Percentiles rank a stretch among this genome's conserved stretches.
Conservation (phyloP, 2,113 vertebrate species). For the Pithys albifrons region DNA sequence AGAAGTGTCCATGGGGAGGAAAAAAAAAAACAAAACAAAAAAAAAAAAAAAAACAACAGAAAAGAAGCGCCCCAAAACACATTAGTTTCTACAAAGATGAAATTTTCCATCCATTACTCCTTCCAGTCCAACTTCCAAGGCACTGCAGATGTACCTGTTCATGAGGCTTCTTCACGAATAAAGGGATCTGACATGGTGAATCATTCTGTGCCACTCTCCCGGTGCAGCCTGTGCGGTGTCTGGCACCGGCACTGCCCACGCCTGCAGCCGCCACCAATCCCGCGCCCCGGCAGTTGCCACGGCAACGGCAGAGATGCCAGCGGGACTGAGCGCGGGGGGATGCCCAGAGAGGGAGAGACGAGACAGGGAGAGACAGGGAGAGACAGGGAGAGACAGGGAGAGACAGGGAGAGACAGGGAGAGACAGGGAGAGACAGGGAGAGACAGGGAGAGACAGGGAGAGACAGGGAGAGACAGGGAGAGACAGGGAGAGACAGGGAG, state of each 20-base stretch:
- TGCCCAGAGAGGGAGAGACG: too few relatives aligned
- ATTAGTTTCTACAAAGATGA: background rate
- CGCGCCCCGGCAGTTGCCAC: slow-evolving; percentile 65
- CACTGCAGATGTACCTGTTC: background rate
- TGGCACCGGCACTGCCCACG: slow-evolving; percentile 55
- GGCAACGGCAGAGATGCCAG: slow-evolving; percentile 66
- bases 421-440: too few relatives aligned
- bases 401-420: too few relatives aligned
- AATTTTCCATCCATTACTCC: background rate
- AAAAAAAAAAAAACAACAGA: background rate
- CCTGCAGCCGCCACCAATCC: slow-evolving; percentile 63
- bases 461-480: too few relatives aligned
- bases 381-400: too few relatives aligned
- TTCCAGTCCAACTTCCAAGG: background rate
- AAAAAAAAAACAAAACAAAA: background rate
- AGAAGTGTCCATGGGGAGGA: background rate
- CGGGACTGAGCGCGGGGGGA: too few relatives aligned
- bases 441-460: too few relatives aligned
- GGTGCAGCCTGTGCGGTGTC: slow-evolving; percentile 30
- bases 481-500: too few relatives aligned
- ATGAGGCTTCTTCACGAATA: slow-evolving; percentile 40
- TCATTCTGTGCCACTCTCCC: slow-evolving; percentile 33
- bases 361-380: too few relatives aligned
- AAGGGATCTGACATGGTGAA: background rate
- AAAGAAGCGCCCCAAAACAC: background rate